Evolutionary conservation across 1,140 invertebrate species (phyloP).

Genomic region (Gryon sp.): DNA sequence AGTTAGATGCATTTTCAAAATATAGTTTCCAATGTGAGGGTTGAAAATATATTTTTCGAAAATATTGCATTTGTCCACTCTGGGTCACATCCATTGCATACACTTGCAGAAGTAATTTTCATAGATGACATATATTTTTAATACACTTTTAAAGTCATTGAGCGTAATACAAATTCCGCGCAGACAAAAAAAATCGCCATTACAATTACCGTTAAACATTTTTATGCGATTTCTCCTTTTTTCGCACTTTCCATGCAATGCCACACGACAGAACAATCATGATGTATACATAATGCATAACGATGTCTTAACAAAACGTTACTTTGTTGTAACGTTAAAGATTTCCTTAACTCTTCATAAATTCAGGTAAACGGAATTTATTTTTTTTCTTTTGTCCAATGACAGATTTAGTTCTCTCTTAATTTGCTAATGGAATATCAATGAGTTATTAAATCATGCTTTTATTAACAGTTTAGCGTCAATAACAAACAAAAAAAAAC

Average conservation of each 20-base stretch:
- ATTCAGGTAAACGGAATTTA: constrained; percentile 23
- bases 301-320: constrained; percentile 56
- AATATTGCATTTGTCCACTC: too few relatives aligned
- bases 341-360: constrained; percentile 52
- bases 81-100: too few relatives aligned
- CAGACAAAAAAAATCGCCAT: constrained; percentile 39
- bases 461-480: too few relatives aligned
- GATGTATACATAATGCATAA: constrained; percentile 63
- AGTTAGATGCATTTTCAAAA: too few relatives aligned
- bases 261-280: constrained; percentile 48
- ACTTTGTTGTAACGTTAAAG: constrained; percentile 51
- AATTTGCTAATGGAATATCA: constrained; percentile 34
- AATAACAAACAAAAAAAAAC: not conserved
- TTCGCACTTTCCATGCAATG: constrained; percentile 63
- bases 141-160: constrained; percentile 27
- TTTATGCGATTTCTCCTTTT: constrained; percentile 58
- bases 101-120: too few relatives aligned
- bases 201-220: constrained; percentile 61
- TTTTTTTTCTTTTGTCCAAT: not conserved
- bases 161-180: constrained; percentile 41
- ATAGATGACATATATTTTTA: constrained; percentile 6
- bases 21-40: too few relatives aligned
- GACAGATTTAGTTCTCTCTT: constrained; percentile 2
- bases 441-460: constrained; percentile 26
- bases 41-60: too few relatives aligned